These are phyloP conservation scores for Sakesphorus luctuosus DNA, from an alignment of 2,113 vertebrate species.

Conservation along the genomic window DNA sequence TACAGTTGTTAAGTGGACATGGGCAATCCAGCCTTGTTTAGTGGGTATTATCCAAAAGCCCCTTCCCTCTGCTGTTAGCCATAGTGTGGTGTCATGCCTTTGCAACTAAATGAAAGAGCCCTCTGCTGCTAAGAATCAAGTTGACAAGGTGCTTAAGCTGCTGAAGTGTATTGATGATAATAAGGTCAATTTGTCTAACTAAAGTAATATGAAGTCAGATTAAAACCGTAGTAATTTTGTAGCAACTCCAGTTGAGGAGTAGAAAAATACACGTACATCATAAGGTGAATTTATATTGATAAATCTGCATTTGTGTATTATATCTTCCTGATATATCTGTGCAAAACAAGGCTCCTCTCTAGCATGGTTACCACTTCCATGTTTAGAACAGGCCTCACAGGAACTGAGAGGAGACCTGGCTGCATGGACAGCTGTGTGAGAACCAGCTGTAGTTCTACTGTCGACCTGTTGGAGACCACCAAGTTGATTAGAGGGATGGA, in stretches of 20 bases:
- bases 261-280: not conserved
- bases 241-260: not conserved
- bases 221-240: not conserved
- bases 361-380: not conserved
- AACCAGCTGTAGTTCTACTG: not conserved
- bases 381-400: not conserved
- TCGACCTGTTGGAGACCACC: accelerated
- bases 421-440: not conserved
- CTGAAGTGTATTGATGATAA: not conserved
- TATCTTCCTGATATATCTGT: not conserved
- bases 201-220: not conserved
- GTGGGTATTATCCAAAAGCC: not conserved
- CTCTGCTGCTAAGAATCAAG: not conserved
- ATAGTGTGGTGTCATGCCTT: accelerated
- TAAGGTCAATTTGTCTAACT: not conserved
- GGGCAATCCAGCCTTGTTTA: not conserved
- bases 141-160: not conserved
- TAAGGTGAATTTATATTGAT: not conserved
- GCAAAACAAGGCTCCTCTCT: not conserved
- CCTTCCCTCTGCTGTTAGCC: not conserved
- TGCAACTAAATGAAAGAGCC: not conserved
- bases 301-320: not conserved
- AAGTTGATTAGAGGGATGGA: not conserved
- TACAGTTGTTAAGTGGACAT: not conserved
- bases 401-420: not conserved